Evolutionary conservation across 2,113 vertebrate genomes (phyloP).

Genomic region (Takifugu bimaculatus): DNA sequence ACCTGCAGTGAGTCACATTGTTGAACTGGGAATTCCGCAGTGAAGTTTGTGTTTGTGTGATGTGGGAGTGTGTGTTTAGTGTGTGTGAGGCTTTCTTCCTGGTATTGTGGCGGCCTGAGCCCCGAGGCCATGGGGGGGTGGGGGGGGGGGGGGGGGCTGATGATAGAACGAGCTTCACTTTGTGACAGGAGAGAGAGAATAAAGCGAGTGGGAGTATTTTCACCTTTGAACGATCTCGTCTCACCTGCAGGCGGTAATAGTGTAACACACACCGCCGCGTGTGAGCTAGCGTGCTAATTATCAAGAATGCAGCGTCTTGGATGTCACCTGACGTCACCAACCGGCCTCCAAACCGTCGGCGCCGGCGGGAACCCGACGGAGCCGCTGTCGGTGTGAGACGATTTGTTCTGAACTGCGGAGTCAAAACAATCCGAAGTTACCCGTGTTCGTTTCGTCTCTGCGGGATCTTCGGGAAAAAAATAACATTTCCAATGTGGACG

Average conservation of each 20-base stretch:
- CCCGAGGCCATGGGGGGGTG: conserved; percentile 21
- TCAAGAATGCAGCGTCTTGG: too few relatives aligned
- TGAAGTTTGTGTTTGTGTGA: not conserved
- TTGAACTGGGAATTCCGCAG: not conserved
- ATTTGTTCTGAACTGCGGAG: too few relatives aligned
- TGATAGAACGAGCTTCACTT: conserved; percentile 20
- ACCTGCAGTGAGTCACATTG: too few relatives aligned
- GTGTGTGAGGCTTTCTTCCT: conserved; percentile 41
- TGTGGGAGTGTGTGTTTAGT: conserved; percentile 14
- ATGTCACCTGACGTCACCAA: too few relatives aligned
- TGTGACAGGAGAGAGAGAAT: conserved; percentile 16
- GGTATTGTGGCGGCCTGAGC: conserved; percentile 42
- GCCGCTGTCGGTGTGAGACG: too few relatives aligned
- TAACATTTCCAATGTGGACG: too few relatives aligned
- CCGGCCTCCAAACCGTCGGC: too few relatives aligned
- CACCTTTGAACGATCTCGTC: conserved; percentile 20
- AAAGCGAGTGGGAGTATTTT: conserved; percentile 39
- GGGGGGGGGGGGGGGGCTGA: conserved; percentile 15
- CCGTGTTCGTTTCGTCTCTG: too few relatives aligned
- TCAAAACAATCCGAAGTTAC: too few relatives aligned
- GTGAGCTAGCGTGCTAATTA: not conserved
- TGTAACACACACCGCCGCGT: conserved; percentile 43
- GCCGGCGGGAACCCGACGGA: too few relatives aligned
- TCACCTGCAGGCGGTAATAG: conserved; percentile 27
- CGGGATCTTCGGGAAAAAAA: too few relatives aligned